A percentile compares a stretch with the other conserved stretches of the same genome.
phyloP scores from a whole-genome alignment of 92 coral and sea anemone species.

The Virgularia gustaviana region DNA sequence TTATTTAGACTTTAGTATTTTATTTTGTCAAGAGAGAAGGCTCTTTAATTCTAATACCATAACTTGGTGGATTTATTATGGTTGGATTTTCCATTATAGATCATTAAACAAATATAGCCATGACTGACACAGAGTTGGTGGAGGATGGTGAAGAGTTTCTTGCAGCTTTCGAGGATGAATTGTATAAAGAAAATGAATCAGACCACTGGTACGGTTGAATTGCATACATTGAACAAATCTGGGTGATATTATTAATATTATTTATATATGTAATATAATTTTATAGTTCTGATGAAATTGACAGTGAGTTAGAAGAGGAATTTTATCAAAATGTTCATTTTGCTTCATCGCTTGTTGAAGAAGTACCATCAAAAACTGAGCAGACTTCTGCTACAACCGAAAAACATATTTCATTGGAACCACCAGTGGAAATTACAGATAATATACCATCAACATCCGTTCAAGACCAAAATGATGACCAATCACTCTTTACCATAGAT shows the following conservation, averaged over 20 bases:
- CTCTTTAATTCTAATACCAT: too few relatives aligned
- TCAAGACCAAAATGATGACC: too few relatives aligned
- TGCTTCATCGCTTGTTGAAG: slow-evolving; percentile 66
- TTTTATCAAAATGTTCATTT: slow-evolving; percentile 84
- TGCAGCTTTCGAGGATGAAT: slow-evolving; percentile 78
- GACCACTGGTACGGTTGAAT: neutral
- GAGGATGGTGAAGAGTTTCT: slow-evolving; percentile 59
- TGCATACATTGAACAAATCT: neutral
- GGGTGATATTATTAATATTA: too few relatives aligned
- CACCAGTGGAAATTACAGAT: too few relatives aligned
- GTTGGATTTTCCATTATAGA: neutral
- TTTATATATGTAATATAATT: neutral
- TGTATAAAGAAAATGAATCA: slow-evolving; percentile 50
- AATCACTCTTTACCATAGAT: neutral
- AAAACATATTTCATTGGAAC: neutral
- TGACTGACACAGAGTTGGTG: slow-evolving; percentile 82
- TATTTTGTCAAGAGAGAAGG: too few relatives aligned
- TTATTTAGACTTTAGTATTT: too few relatives aligned
- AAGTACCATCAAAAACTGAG: neutral
- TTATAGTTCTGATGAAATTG: slow-evolving; percentile 61
- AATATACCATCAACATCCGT: too few relatives aligned
- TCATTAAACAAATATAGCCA: neutral
- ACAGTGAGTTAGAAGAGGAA: slow-evolving; percentile 82
- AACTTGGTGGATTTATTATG: too few relatives aligned
- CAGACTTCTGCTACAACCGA: neutral